These are phyloP conservation scores for Tapirus terrestris DNA, from an alignment of 2,113 vertebrate genomes.

Conservation along the genomic window DNA sequence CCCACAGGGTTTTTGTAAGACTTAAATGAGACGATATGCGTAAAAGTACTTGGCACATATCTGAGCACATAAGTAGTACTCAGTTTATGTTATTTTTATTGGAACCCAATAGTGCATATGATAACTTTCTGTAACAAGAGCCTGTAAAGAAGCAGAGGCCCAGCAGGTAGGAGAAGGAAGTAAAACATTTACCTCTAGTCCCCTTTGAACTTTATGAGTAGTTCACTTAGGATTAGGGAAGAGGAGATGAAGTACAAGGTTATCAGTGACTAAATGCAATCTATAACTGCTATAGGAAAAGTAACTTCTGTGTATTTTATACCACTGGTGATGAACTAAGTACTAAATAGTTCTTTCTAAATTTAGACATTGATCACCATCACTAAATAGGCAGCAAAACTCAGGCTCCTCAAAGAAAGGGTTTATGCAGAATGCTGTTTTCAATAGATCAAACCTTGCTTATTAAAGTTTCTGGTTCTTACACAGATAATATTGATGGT, in stretches of 20 bases:
- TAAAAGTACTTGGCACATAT: not conserved
- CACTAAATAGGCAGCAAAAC: not conserved
- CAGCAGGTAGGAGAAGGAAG: not conserved
- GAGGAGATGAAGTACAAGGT: not conserved
- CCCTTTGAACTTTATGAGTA: not conserved
- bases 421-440: constrained; percentile 21
- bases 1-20: not conserved
- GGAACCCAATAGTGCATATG: not conserved
- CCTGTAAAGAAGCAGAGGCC: not conserved
- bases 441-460: not conserved
- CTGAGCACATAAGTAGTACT: not conserved
- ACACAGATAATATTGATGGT: not conserved
- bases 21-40: not conserved
- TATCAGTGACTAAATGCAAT: not conserved
- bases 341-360: not conserved
- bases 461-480: not conserved
- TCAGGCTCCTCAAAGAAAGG: not conserved
- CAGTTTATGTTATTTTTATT: not conserved
- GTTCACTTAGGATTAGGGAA: not conserved
- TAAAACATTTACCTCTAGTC: not conserved
- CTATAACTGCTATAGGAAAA: not conserved
- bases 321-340: not conserved
- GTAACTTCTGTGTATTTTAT: not conserved
- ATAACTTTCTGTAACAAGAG: constrained; percentile 1
- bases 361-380: not conserved